Conservation (phyloP, 2,113 vertebrate genomes). For the Noturus placidus region DNA sequence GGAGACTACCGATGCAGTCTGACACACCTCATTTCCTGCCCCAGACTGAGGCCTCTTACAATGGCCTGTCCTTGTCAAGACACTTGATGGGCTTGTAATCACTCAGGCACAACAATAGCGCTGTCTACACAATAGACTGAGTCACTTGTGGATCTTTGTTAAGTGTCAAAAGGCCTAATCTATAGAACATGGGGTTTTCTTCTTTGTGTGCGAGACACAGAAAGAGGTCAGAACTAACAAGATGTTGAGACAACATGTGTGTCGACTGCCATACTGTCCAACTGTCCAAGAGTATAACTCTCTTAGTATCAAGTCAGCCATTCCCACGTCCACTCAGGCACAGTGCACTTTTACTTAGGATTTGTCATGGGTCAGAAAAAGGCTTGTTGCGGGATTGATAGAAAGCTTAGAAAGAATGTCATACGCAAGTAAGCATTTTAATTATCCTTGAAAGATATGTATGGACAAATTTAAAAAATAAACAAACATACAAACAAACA, state of each 20-base stretch:
- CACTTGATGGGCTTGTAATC: conserved; percentile 62
- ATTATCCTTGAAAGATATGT: neutral
- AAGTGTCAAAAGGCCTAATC: conserved; percentile 51
- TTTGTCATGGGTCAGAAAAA: neutral
- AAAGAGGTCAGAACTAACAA: neutral
- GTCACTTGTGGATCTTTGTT: conserved; percentile 70
- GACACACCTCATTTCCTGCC: conserved; percentile 67
- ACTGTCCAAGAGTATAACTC: neutral
- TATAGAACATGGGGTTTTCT: neutral
- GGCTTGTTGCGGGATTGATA: neutral
- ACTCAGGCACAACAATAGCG: conserved; percentile 64
- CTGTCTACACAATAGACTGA: conserved; percentile 70
- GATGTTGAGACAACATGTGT: neutral
- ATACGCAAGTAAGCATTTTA: neutral
- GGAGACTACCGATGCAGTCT: conserved; percentile 20
- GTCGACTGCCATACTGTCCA: too few species aligned
- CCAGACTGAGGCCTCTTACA: conserved; percentile 62
- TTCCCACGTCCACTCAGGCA: neutral
- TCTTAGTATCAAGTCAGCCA: neutral
- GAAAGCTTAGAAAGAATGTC: neutral
- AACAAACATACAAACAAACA: neutral
- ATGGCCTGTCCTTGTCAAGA: conserved; percentile 58
- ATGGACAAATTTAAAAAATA: neutral
- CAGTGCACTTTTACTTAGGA: neutral
- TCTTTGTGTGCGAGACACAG: neutral